Conservation (phyloP, 2,888 invertebrate species). For the Mythimna albipuncta region DNA sequence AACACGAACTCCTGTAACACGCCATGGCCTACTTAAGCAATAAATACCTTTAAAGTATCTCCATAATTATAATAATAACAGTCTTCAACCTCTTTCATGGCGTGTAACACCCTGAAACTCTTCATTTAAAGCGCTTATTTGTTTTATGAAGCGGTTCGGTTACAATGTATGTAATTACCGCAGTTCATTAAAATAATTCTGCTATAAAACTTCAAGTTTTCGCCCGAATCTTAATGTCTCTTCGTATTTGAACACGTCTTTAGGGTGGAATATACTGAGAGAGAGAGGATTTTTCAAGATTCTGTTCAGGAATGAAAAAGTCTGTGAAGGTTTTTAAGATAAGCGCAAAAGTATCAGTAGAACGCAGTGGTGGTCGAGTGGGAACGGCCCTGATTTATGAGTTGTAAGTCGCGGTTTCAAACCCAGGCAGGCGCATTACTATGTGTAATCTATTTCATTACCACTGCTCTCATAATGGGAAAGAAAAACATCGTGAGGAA, state of each 20-base stretch:
- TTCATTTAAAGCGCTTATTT: slow-evolving; percentile 50
- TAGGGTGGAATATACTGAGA: slow-evolving; percentile 27
- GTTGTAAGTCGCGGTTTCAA: too few relatives aligned
- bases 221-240: slow-evolving; percentile 68
- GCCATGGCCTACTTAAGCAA: background rate
- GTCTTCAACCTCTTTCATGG: slow-evolving; percentile 12
- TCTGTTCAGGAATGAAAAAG: too few relatives aligned
- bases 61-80: background rate
- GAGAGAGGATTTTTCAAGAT: slow-evolving; percentile 1
- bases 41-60: slow-evolving; percentile 21
- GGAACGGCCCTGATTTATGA: too few relatives aligned
- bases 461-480: too few relatives aligned
- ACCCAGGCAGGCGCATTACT: too few relatives aligned
- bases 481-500: too few relatives aligned
- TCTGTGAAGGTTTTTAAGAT: too few relatives aligned
- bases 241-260: slow-evolving; percentile 59
- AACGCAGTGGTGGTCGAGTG: too few relatives aligned
- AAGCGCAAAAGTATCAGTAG: too few relatives aligned
- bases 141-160: slow-evolving; percentile 50
- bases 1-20: background rate
- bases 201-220: slow-evolving; percentile 74
- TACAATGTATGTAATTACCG: slow-evolving; percentile 70
- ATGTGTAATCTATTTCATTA: too few relatives aligned
- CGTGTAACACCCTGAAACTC: slow-evolving; percentile 8
- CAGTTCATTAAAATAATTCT: slow-evolving; percentile 76